Conservation (phyloP, 2,888 invertebrate species). For the Lamellibrachia satsuma region DNA sequence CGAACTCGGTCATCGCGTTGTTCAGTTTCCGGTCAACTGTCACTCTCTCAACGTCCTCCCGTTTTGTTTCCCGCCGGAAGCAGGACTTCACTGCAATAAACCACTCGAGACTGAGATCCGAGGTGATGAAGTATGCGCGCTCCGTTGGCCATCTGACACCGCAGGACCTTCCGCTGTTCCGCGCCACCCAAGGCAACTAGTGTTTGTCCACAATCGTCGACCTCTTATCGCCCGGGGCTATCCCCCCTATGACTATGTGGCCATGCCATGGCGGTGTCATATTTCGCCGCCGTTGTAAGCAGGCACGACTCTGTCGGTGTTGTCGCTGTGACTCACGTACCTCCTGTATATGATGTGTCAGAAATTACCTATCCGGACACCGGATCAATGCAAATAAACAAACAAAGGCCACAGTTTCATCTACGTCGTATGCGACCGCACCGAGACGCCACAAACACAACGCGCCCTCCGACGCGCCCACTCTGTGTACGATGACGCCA, state of each 20-base stretch:
- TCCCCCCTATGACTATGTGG: background rate
- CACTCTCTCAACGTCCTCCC: background rate
- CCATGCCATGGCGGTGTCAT: background rate
- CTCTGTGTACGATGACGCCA: background rate
- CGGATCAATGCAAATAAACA: background rate
- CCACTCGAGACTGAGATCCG: background rate
- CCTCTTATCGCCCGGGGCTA: background rate
- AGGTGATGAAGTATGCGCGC: background rate
- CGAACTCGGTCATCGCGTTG: background rate
- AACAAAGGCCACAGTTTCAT: background rate
- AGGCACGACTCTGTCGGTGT: background rate
- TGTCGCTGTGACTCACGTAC: background rate
- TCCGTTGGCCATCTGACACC: background rate
- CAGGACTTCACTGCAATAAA: background rate
- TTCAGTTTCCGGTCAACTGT: background rate
- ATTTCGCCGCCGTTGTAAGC: background rate
- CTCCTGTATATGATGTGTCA: conserved; percentile 13
- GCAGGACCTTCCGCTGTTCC: background rate
- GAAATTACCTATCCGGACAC: background rate
- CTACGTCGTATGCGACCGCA: background rate
- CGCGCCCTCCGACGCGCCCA: background rate
- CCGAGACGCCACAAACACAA: background rate
- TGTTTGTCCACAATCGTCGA: background rate
- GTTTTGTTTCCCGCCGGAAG: background rate
- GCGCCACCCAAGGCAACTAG: background rate